phyloP scores from a whole-genome alignment of 1,140 invertebrate genomes.

The Conopomorpha cramerella region DNA sequence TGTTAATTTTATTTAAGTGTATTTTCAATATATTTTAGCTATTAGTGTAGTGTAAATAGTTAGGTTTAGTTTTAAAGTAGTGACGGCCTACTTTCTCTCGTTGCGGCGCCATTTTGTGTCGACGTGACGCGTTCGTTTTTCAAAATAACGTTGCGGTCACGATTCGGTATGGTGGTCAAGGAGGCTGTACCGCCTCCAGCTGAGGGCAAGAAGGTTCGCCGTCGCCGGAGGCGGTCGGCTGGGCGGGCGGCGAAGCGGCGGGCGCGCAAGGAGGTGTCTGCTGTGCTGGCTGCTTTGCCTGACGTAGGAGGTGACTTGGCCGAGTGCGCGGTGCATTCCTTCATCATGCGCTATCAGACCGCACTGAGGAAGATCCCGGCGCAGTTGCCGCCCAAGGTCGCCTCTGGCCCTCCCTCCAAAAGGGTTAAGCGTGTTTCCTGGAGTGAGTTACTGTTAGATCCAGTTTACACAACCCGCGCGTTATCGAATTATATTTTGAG shows the following conservation, averaged over 20 bases:
- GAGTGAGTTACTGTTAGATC: conserved; percentile 13
- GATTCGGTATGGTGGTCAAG: conserved; percentile 25
- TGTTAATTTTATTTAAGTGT: too few relatives aligned
- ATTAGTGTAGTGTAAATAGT: conserved; percentile 4
- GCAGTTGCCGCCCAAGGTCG: conserved; percentile 34
- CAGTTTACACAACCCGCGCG: too few relatives aligned
- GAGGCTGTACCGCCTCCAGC: conserved; percentile 10
- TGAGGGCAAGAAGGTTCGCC: conserved; percentile 19
- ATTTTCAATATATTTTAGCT: not conserved
- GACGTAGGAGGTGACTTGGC: conserved; percentile 9
- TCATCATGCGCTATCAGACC: conserved; percentile 36
- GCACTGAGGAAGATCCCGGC: conserved; percentile 35
- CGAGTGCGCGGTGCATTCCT: conserved; percentile 40
- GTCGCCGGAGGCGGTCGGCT: conserved; percentile 21
- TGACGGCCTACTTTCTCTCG: too few relatives aligned
- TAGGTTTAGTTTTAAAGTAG: conserved; percentile 14
- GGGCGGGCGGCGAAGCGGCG: conserved; percentile 19
- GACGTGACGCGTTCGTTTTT: conserved; percentile 9
- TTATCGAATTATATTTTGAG: too few relatives aligned
- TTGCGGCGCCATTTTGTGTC: conserved; percentile 36
- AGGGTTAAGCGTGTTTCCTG: conserved; percentile 46
- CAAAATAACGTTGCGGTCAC: conserved; percentile 1
- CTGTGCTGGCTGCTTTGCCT: not conserved
- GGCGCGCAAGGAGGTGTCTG: conserved; percentile 11
- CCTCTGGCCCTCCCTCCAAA: conserved; percentile 36